These are phyloP conservation scores for Galago senegalensis DNA, from an alignment of 2,797 vertebrate genomes.

Conservation along the genomic window DNA sequence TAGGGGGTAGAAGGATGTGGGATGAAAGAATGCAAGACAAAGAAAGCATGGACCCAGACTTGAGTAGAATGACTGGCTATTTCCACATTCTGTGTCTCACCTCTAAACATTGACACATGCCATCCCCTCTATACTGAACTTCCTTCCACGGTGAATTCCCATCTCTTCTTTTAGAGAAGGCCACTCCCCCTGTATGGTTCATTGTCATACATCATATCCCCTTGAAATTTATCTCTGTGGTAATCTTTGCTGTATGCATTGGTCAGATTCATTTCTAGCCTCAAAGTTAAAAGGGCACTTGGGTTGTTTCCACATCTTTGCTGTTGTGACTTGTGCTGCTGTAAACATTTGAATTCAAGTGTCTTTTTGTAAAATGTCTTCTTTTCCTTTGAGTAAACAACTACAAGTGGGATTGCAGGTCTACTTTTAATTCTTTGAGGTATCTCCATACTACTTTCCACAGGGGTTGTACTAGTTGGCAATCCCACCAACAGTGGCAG, in stretches of 20 bases:
- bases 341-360: no score
- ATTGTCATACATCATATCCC: background rate
- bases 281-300: background rate
- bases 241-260: background rate
- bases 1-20: background rate
- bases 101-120: background rate
- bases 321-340: no score
- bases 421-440: no score
- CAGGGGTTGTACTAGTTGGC: no score
- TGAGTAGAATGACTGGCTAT: background rate
- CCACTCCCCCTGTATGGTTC: background rate
- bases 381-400: no score
- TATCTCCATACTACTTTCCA: no score
- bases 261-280: background rate
- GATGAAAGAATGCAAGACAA: background rate
- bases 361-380: no score
- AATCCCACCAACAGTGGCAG: no score
- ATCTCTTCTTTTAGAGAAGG: background rate
- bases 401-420: no score
- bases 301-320: no score
- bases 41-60: background rate
- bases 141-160: background rate
- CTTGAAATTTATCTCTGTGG: background rate
- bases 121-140: background rate
- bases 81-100: background rate